A percentile compares a stretch with the other conserved stretches of the same genome.
These are phyloP conservation scores for Sialis fuliginosa DNA, from an alignment of 2,888 invertebrate genomes.

Conservation along the genomic window DNA sequence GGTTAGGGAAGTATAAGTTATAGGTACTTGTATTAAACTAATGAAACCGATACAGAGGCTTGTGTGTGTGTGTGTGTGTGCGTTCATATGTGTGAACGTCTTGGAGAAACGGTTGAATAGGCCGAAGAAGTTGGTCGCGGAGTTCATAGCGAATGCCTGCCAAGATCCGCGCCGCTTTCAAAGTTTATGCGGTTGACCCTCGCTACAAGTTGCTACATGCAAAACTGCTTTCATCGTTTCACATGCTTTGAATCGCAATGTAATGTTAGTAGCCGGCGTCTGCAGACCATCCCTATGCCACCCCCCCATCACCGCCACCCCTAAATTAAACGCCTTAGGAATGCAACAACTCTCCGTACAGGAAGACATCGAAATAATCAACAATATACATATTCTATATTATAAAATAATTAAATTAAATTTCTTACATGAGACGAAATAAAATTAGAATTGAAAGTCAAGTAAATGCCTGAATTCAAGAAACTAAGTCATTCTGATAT, in stretches of 20 bases:
- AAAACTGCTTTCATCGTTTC: conserved; percentile 3
- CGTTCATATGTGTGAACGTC: too few relatives aligned
- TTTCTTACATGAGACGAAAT: too few relatives aligned
- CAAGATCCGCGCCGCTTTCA: conserved; percentile 18
- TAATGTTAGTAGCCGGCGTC: conserved; percentile 15
- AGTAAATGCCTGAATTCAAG: too few relatives aligned
- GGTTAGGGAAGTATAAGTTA: too few relatives aligned
- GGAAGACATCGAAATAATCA: neutral
- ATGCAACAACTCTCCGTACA: conserved; percentile 15
- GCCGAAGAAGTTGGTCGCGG: neutral
- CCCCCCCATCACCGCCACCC: conserved; percentile 21
- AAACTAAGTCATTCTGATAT: too few relatives aligned
- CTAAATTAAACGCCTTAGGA: conserved; percentile 25
- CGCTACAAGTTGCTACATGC: conserved; percentile 20
- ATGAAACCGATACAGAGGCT: too few relatives aligned
- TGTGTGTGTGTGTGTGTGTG: too few relatives aligned
- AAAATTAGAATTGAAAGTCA: too few relatives aligned
- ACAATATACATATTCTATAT: neutral
- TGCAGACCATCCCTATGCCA: conserved; percentile 12
- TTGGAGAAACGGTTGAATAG: neutral
- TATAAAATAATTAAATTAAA: too few relatives aligned
- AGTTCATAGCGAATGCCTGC: neutral
- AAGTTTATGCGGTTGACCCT: conserved; percentile 30
- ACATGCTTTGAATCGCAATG: conserved; percentile 8
- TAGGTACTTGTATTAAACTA: too few relatives aligned